Evolutionary conservation across 2,797 vertebrate genomes (phyloP).

Genomic region (Cygnus olor): DNA sequence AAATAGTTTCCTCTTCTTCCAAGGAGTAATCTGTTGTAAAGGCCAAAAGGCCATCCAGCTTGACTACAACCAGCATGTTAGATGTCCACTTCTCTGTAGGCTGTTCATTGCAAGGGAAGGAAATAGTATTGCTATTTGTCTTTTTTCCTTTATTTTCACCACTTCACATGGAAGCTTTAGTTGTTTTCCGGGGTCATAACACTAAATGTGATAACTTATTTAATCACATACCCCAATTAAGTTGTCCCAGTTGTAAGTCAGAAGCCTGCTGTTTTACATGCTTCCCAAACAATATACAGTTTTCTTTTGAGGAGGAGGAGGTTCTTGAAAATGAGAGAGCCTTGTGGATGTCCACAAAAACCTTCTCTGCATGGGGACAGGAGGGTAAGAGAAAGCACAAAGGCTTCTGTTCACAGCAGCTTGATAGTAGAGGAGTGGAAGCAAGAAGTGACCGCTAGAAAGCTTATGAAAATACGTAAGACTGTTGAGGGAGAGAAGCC

Average conservation of each 20-base stretch:
- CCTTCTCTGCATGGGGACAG: background rate
- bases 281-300: background rate
- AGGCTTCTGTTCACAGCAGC: constrained; percentile 11
- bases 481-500: background rate
- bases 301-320: background rate
- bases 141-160: background rate
- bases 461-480: background rate
- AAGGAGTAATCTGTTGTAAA: background rate
- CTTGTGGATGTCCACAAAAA: background rate
- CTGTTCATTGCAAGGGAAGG: background rate
- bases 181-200: background rate
- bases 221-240: background rate
- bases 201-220: background rate
- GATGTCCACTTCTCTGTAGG: background rate
- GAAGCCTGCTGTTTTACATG: background rate
- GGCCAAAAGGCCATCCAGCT: background rate
- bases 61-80: background rate
- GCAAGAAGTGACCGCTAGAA: background rate
- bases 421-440: background rate
- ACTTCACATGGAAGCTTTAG: background rate
- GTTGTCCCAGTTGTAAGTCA: background rate
- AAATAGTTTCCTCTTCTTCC: background rate
- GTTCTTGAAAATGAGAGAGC: background rate
- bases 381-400: background rate
- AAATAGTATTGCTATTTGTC: background rate